A percentile compares a stretch with the other conserved stretches of the same genome.
Evolutionary conservation across 2,113 vertebrate genomes (phyloP).

Genomic region (Lucifuga dentata): DNA sequence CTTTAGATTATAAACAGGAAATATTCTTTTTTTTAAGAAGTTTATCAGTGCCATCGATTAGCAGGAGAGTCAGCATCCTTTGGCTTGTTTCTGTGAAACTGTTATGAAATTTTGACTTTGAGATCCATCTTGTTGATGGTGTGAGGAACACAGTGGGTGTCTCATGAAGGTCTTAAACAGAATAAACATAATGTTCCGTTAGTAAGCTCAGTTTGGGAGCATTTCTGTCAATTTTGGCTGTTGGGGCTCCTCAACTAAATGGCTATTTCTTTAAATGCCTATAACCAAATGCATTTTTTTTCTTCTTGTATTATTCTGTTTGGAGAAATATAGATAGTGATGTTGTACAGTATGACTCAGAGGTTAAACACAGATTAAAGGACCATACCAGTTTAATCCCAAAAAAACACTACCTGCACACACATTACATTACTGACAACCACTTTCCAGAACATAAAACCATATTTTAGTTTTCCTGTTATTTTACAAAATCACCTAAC

Average conservation of each 20-base stretch:
- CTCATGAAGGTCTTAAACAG: background rate
- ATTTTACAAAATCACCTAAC: too few relatives aligned
- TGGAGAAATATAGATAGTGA: background rate
- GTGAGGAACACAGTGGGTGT: background rate
- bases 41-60: background rate
- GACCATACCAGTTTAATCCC: too few relatives aligned
- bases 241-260: background rate
- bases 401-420: too few relatives aligned
- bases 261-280: too few relatives aligned
- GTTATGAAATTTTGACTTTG: too few relatives aligned
- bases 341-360: background rate
- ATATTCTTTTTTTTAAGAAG: background rate
- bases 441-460: too few relatives aligned
- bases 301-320: too few relatives aligned
- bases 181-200: background rate
- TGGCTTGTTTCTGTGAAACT: too few relatives aligned
- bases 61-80: background rate
- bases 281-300: too few relatives aligned
- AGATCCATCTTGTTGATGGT: background rate
- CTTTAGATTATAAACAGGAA: background rate
- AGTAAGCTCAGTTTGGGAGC: background rate
- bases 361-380: too few relatives aligned
- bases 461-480: too few relatives aligned
- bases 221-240: background rate
- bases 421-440: too few relatives aligned